Base-by-base conservation (phyloP, 2,113 vertebrate species). In the Nipponia nippon region DNA sequence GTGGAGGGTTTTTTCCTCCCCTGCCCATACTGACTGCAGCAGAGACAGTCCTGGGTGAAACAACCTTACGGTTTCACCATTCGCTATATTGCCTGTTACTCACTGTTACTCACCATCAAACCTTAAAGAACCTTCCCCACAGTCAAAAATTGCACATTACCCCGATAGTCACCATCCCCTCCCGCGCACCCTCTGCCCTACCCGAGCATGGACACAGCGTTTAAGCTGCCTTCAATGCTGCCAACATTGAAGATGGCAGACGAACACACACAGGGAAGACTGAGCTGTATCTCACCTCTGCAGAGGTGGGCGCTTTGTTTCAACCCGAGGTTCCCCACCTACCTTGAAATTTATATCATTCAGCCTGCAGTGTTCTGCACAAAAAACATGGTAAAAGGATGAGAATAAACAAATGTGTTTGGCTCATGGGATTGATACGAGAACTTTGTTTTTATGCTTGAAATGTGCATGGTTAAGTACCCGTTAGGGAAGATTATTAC, bases 151-250 rank as follows among this genome's bases (percentile, higher is more conserved):
- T 30, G 25, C 25, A 16, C 16, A 2, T 58, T 30, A 38, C 20
- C 25, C 30, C 1, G 0, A 25, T 22, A 19, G 30, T 21, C 67
- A 14, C 50, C 50, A 32, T 49, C 32, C 17, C 59, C 44, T 73
- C 59, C 30, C 3, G 2, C 1, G 3, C 44, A 15, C 46, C 25
- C 10, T 62, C 67, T 65, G 10, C 59, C 71, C 70, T 36, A 2
- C 26, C 21, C 0, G 0, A 49, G 70, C 30, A 32, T 1, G 44
- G 71, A 17, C 55, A 34, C 46, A 34, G 12, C 15, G 2, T 13
- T 81, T 61, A 47, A 80, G 32, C 32, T 38, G 3, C 8, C 1
- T 34, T 50, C 56, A 42, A 5, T 50, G 76, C 17, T 26, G 7
- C 71, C 34, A 18, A 36, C 32, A 9, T 4, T 0, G 1, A n/a